Evolutionary conservation across 2,797 vertebrate species (phyloP).

Genomic region (Sciaenops ocellatus): DNA sequence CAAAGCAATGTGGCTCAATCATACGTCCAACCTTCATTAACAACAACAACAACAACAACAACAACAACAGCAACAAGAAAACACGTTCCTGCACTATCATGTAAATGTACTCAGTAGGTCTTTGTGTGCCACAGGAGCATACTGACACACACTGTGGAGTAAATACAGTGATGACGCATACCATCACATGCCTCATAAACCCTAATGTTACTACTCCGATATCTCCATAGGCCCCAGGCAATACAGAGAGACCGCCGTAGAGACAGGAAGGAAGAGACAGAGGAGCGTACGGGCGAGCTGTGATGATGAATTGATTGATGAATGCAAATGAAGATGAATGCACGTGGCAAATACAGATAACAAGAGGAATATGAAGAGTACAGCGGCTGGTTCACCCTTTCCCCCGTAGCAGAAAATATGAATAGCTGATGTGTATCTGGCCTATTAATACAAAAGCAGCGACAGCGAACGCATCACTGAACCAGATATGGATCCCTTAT

Average conservation of each 20-base stretch:
- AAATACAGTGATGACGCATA: constrained; percentile 71
- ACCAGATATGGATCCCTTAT: constrained; percentile 71
- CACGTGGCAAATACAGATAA: constrained; percentile 79
- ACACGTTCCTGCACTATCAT: constrained; percentile 39
- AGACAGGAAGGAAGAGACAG: constrained; percentile 54
- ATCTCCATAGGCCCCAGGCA: constrained; percentile 62
- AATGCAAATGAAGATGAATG: constrained; percentile 83
- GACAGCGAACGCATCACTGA: constrained; percentile 64
- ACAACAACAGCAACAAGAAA: constrained; percentile 18
- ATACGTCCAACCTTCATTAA: constrained; percentile 45
- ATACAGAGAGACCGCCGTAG: constrained; percentile 43
- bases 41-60: constrained; percentile 16
- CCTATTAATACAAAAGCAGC: constrained; percentile 70
- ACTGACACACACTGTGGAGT: constrained; percentile 53
- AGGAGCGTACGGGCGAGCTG: constrained; percentile 14
- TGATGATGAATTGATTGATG: constrained; percentile 84
- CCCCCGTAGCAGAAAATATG: constrained; percentile 59
- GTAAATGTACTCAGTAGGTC: constrained; percentile 28
- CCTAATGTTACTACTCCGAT: constrained; percentile 69
- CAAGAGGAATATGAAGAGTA: constrained; percentile 72
- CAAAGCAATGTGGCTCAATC: constrained; percentile 53
- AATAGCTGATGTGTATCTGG: constrained; percentile 76
- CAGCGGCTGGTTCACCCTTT: constrained; percentile 65
- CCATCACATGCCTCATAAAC: constrained; percentile 81
- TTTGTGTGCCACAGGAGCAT: constrained; percentile 37